These are phyloP conservation scores for Aproaerema taeniolella DNA, from an alignment of 2,888 invertebrate genomes.

Conservation along the genomic window DNA sequence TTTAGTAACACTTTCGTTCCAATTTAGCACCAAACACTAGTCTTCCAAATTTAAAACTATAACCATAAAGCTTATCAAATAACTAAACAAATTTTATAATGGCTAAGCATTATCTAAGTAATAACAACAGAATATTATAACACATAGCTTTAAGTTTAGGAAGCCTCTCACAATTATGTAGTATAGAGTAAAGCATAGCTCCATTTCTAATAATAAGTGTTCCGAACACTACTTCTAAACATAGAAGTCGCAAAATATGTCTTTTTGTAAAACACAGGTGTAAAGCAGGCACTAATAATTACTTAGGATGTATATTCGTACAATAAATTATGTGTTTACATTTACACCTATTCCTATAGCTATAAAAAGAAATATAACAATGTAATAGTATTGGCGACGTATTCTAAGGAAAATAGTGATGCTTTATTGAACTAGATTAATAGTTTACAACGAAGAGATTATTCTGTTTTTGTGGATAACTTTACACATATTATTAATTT, in stretches of 20 bases:
- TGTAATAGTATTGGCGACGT: slow-evolving; percentile 41
- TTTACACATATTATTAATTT: too few species aligned
- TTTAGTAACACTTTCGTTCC: slow-evolving; percentile 54
- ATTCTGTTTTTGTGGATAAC: slow-evolving; percentile 9
- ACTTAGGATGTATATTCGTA: slow-evolving; percentile 67
- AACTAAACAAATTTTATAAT: slow-evolving; percentile 66
- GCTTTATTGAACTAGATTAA: slow-evolving; percentile 19
- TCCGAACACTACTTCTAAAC: slow-evolving; percentile 52
- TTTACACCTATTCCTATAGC: slow-evolving; percentile 64
- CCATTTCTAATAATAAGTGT: slow-evolving; percentile 38
- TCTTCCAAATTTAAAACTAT: slow-evolving; percentile 71
- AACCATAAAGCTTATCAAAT: slow-evolving; percentile 67
- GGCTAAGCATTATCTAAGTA: slow-evolving; percentile 73
- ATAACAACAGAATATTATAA: slow-evolving; percentile 75
- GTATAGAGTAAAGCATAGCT: slow-evolving; percentile 47
- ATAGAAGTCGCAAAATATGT: slow-evolving; percentile 67
- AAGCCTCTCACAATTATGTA: slow-evolving; percentile 70
- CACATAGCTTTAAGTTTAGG: slow-evolving; percentile 61
- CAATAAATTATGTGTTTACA: slow-evolving; percentile 73
- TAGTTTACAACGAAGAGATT: slow-evolving; percentile 11
- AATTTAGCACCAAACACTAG: slow-evolving; percentile 76
- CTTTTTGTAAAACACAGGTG: slow-evolving; percentile 62
- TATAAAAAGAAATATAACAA: slow-evolving; percentile 58
- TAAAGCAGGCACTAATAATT: slow-evolving; percentile 75
- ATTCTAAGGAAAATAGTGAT: slow-evolving; percentile 23